Percentiles rank a stretch among this genome's conserved stretches.
Conservation (phyloP, 2,113 vertebrate species). For the Xiphias gladius region DNA sequence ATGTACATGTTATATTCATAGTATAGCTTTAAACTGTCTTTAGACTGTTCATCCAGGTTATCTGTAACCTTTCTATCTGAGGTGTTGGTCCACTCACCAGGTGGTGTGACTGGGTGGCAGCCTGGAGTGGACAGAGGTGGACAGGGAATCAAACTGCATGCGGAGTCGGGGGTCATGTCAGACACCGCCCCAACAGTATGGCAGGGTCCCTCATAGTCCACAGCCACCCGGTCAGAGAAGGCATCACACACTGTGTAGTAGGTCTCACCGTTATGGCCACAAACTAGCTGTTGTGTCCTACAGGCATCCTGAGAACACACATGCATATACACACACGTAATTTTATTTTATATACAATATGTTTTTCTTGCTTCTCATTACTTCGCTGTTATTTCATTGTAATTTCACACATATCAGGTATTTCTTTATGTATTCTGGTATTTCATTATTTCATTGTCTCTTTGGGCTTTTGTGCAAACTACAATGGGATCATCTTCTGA, state of each 20-base stretch:
- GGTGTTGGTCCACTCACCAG: slow-evolving; percentile 82
- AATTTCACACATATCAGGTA: background rate
- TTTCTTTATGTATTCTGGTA: background rate
- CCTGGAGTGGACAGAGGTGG: slow-evolving; percentile 81
- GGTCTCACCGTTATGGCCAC: slow-evolving; percentile 93
- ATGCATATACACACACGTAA: background rate
- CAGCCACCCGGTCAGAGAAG: slow-evolving; percentile 89
- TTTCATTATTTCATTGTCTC: background rate
- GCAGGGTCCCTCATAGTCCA: slow-evolving; percentile 91
- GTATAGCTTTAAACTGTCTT: background rate
- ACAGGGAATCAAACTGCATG: slow-evolving; percentile 90
- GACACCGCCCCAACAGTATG: slow-evolving; percentile 90
- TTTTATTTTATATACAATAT: background rate
- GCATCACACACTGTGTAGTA: slow-evolving; percentile 92
- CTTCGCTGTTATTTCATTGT: background rate
- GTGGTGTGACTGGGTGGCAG: slow-evolving; percentile 90
- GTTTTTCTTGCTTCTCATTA: too few relatives aligned
- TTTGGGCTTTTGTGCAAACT: background rate
- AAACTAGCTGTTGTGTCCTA: slow-evolving; percentile 84
- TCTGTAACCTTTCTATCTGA: background rate
- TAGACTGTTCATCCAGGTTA: background rate
- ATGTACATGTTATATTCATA: background rate
- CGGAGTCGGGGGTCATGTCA: slow-evolving; percentile 78
- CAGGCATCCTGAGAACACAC: slow-evolving; percentile 83
- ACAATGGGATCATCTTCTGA: background rate